Conservation (phyloP, 2,797 vertebrate genomes). For the Peromyscus aztecus region DNA sequence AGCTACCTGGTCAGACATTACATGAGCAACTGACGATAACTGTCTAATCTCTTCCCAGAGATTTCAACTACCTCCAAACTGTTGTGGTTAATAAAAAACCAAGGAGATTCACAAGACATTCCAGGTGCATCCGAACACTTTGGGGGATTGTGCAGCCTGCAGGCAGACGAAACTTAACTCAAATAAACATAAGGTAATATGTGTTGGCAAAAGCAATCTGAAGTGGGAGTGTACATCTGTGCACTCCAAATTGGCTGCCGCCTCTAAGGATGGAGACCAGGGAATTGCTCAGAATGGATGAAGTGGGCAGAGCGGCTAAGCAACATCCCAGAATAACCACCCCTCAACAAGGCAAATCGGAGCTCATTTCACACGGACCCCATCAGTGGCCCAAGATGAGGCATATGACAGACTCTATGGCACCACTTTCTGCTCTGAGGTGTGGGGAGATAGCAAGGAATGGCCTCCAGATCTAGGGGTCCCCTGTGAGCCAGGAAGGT, state of each 20-base stretch:
- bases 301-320: conserved; percentile 53
- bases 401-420: not conserved
- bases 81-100: conserved; percentile 77
- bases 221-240: conserved; percentile 8
- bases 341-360: conserved; percentile 37
- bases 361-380: conserved; percentile 13
- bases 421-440: not conserved
- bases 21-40: conserved; percentile 68
- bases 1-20: conserved; percentile 45
- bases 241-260: conserved; percentile 41
- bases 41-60: conserved; percentile 74
- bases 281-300: conserved; percentile 14
- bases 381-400: not conserved
- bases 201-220: conserved; percentile 59
- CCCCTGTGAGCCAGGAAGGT: not conserved
- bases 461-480: not conserved
- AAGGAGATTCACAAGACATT: conserved; percentile 67
- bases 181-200: conserved; percentile 78
- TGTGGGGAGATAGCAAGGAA: not conserved
- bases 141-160: conserved; percentile 60
- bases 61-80: conserved; percentile 71
- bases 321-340: not conserved
- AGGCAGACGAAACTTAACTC: conserved; percentile 75
- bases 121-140: conserved; percentile 68
- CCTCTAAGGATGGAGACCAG: conserved; percentile 25